phyloP scores from a whole-genome alignment of 2,113 vertebrate genomes.

The Poecilia latipinna region DNA sequence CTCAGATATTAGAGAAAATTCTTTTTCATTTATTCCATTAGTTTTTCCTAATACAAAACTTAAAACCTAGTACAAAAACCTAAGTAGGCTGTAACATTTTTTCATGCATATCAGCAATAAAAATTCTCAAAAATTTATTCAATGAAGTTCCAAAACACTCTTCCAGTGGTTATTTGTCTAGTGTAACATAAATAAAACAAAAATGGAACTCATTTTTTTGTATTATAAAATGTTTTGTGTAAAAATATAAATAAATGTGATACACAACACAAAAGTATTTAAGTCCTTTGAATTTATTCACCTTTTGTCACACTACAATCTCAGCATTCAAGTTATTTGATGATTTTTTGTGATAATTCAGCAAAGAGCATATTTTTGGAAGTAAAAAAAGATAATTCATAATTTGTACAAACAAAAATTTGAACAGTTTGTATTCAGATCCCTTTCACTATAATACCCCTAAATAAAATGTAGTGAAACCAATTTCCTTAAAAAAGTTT shows the following conservation, averaged over 20 bases:
- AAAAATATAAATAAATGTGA: neutral
- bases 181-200: conserved; percentile 12
- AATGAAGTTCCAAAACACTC: conserved; percentile 30
- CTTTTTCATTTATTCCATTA: neutral
- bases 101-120: conserved; percentile 34
- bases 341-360: too few species aligned
- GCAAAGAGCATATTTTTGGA: too few species aligned
- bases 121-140: neutral
- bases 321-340: too few species aligned
- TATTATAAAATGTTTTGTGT: neutral
- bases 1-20: conserved; percentile 38
- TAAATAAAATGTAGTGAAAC: too few species aligned
- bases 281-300: too few species aligned
- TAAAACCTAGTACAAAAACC: conserved; percentile 43
- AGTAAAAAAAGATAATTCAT: too few species aligned
- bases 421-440: too few species aligned
- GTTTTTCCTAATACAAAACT: conserved; percentile 12
- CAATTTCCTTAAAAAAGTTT: too few species aligned
- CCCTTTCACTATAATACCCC: too few species aligned
- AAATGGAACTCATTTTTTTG: conserved; percentile 8
- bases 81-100: conserved; percentile 49
- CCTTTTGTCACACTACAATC: too few species aligned
- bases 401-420: too few species aligned
- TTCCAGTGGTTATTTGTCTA: conserved; percentile 31
- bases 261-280: too few species aligned